Percentiles rank a stretch among this genome's conserved stretches.
These are phyloP conservation scores for Adelognathus sp. DNA, from an alignment of 2,888 invertebrate genomes.

Conservation along the genomic window DNA sequence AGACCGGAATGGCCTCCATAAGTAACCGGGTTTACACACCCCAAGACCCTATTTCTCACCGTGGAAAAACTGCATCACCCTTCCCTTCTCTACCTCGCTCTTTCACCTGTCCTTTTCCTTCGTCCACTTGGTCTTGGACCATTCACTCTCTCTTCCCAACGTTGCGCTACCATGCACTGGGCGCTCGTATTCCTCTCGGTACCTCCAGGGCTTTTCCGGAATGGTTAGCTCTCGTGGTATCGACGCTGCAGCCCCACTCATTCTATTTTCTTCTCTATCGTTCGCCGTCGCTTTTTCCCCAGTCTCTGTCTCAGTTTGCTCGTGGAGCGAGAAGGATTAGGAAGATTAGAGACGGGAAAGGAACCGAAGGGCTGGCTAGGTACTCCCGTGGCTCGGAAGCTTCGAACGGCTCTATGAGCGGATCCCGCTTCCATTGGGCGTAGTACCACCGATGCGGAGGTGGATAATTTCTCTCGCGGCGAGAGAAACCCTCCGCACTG, in stretches of 20 bases:
- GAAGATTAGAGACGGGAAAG: conserved; percentile 70
- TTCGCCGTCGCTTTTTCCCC: conserved; percentile 38
- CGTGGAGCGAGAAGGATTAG: conserved; percentile 69
- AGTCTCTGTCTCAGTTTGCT: conserved; percentile 17
- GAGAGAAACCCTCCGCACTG: conserved; percentile 43
- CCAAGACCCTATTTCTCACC: conserved; percentile 79
- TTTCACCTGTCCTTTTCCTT: conserved; percentile 55
- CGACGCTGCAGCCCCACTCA: conserved; percentile 66
- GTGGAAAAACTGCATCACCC: conserved; percentile 76
- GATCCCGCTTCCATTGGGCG: conserved; percentile 33
- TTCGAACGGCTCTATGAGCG: conserved; percentile 40
- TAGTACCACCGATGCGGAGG: conserved; percentile 40
- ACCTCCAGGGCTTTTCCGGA: conserved; percentile 55
- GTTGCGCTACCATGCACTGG: conserved; percentile 36
- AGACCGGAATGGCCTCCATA: conserved; percentile 80
- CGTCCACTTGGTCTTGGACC: conserved; percentile 38
- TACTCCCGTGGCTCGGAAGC: conserved; percentile 46
- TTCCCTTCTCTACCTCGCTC: conserved; percentile 33
- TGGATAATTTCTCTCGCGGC: conserved; percentile 63
- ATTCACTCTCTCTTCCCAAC: conserved; percentile 1
- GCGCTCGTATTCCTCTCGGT: conserved; percentile 48
- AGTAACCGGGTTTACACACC: conserved; percentile 80
- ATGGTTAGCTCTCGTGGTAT: conserved; percentile 66
- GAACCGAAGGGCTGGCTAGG: conserved; percentile 48
- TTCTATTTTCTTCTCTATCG: conserved; percentile 53